Evolutionary conservation across 2,113 vertebrate species (phyloP).

Genomic region (Amazona guildingii): DNA sequence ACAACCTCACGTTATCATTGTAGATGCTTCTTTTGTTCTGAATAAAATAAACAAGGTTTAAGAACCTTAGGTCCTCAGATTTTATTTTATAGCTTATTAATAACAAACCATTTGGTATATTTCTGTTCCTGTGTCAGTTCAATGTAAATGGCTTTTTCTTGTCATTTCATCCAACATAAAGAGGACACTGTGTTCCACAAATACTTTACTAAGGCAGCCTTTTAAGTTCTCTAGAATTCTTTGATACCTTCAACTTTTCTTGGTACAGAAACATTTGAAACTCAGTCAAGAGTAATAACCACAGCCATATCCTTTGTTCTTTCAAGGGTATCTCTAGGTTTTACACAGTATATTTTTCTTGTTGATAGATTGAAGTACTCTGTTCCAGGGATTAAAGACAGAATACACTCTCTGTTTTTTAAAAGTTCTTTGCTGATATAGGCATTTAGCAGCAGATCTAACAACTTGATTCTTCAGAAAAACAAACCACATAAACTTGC

Average conservation of each 20-base stretch:
- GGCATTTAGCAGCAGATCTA: slow-evolving; percentile 35
- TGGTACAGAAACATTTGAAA: neutral
- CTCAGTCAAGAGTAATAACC: neutral
- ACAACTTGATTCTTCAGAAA: slow-evolving; percentile 57
- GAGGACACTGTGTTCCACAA: neutral
- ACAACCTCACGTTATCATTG: neutral
- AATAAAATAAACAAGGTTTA: neutral
- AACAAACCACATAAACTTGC: slow-evolving; percentile 26
- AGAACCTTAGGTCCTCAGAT: neutral
- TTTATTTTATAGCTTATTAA: neutral
- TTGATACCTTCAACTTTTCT: neutral
- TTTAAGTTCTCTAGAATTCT: slow-evolving; percentile 8
- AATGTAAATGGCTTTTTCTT: neutral
- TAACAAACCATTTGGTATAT: neutral
- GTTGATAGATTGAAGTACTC: neutral
- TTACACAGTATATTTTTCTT: neutral
- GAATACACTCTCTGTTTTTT: neutral
- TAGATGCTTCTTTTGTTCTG: neutral
- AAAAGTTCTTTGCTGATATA: slow-evolving; percentile 51
- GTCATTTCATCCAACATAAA: neutral
- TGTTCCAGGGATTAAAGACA: slow-evolving; percentile 24
- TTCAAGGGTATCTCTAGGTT: slow-evolving; percentile 19
- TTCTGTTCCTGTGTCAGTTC: neutral
- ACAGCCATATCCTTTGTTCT: slow-evolving; percentile 6
- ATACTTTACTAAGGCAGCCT: neutral